These are phyloP conservation scores for Synaphobranchus kaupii DNA, from an alignment of 2,797 vertebrate genomes.

Conservation along the genomic window DNA sequence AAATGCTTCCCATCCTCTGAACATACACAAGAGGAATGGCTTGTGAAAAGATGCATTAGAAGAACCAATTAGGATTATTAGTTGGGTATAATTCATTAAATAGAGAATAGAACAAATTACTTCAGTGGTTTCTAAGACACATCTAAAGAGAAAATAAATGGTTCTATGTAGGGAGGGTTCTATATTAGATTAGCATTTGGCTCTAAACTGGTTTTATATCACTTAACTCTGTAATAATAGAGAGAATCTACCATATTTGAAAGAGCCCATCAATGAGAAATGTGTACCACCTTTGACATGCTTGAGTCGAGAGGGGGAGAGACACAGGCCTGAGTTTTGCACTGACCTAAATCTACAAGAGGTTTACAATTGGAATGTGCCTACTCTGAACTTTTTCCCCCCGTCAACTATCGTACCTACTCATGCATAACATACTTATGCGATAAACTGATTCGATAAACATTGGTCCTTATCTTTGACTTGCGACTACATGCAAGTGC, in stretches of 20 bases:
- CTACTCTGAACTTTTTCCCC: constrained; percentile 21
- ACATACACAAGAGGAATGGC: constrained; percentile 47
- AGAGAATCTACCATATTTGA: background rate
- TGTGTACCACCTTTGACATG: background rate
- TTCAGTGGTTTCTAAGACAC: constrained; percentile 52
- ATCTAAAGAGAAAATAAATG: constrained; percentile 52
- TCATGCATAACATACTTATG: too few relatives aligned
- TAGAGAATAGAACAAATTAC: constrained; percentile 68
- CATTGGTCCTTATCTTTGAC: constrained; percentile 64
- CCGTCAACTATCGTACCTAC: background rate
- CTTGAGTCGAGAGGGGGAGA: background rate
- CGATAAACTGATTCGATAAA: too few relatives aligned
- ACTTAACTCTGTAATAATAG: background rate
- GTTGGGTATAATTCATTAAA: constrained; percentile 64
- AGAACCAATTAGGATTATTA: constrained; percentile 72
- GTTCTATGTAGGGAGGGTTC: constrained; percentile 22
- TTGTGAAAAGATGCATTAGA: constrained; percentile 56
- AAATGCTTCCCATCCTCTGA: constrained; percentile 33
- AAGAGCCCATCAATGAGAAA: background rate
- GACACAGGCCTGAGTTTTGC: background rate
- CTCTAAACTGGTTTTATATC: background rate
- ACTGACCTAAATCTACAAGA: background rate
- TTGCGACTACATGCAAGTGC: constrained; percentile 43
- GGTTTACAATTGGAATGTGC: constrained; percentile 24
- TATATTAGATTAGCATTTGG: background rate